These are phyloP conservation scores for Syngnathus rostellatus DNA, from an alignment of 2,797 vertebrate genomes.

Conservation along the genomic window DNA sequence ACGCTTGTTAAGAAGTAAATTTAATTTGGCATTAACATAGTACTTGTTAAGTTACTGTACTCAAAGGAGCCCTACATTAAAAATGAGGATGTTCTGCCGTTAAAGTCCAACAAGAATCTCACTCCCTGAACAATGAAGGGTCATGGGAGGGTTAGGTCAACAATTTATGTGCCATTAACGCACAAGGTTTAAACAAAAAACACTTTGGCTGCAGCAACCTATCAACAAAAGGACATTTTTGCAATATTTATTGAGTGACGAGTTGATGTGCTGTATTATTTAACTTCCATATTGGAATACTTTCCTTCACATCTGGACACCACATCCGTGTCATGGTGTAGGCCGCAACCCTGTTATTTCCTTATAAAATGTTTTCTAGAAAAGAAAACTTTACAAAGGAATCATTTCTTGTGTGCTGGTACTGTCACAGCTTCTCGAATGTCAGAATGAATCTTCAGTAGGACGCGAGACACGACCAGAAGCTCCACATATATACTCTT, in stretches of 20 bases:
- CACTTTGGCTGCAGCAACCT: background rate
- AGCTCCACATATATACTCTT: background rate
- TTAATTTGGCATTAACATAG: background rate
- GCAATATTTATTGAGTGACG: background rate
- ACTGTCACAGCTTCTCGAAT: conserved; percentile 26
- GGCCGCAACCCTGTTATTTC: conserved; percentile 20
- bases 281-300: background rate
- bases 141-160: conserved; percentile 1
- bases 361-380: conserved; percentile 43
- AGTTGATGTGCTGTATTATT: background rate
- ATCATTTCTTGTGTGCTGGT: conserved; percentile 38
- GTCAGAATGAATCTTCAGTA: conserved; percentile 8
- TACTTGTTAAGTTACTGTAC: background rate
- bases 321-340: conserved; percentile 9
- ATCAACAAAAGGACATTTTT: background rate
- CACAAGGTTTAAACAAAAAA: background rate
- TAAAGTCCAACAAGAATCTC: background rate
- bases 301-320: conserved; percentile 33
- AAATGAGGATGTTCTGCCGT: background rate
- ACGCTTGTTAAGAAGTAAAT: background rate
- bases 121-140: background rate
- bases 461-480: conserved; percentile 6
- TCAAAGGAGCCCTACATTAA: too few relatives aligned
- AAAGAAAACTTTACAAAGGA: conserved; percentile 37
- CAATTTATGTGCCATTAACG: background rate